A percentile compares a stretch with the other conserved stretches of the same genome.
phyloP scores from a whole-genome alignment of 2,888 invertebrate species.

The Noctua janthe region DNA sequence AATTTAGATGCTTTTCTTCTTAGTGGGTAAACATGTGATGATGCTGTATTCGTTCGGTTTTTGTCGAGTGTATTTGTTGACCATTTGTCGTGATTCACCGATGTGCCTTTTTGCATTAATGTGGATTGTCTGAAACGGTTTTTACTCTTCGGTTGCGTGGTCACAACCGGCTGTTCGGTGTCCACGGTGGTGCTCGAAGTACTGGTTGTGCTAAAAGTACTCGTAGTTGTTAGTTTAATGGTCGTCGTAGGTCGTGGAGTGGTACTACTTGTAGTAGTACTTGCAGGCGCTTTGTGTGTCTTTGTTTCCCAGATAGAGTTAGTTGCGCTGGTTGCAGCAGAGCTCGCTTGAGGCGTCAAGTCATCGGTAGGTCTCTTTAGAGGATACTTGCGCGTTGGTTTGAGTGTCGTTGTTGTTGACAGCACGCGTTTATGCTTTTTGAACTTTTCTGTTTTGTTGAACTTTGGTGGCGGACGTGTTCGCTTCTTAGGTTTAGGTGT shows the following conservation, averaged over 20 bases:
- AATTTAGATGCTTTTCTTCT: conserved; percentile 87
- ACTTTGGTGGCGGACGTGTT: conserved; percentile 84
- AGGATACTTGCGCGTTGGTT: conserved; percentile 69
- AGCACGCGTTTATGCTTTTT: conserved; percentile 85
- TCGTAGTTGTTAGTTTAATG: conserved; percentile 35
- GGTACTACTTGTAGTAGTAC: conserved; percentile 66
- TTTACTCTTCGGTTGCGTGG: conserved; percentile 75
- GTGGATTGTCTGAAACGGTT: conserved; percentile 87
- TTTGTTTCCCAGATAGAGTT: conserved; percentile 64
- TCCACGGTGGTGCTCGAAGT: conserved; percentile 52
- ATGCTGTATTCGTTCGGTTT: conserved; percentile 65
- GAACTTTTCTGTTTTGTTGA: conserved; percentile 79
- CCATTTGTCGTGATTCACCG: conserved; percentile 88
- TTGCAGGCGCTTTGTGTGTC: conserved; percentile 66
- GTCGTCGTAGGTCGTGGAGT: conserved; percentile 61
- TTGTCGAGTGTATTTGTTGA: conserved; percentile 72
- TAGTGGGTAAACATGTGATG: conserved; percentile 67
- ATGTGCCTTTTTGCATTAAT: conserved; percentile 85
- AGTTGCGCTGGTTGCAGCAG: conserved; percentile 75
- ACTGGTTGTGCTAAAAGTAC: conserved; percentile 1
- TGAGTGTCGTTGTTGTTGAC: conserved; percentile 77
- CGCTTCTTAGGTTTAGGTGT: conserved; percentile 78
- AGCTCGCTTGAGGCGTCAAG: conserved; percentile 82
- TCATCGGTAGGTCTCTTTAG: conserved; percentile 77
- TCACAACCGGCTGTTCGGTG: conserved; percentile 61